Conservation (phyloP, 2,797 vertebrate genomes). For the Gallirallus australis region DNA sequence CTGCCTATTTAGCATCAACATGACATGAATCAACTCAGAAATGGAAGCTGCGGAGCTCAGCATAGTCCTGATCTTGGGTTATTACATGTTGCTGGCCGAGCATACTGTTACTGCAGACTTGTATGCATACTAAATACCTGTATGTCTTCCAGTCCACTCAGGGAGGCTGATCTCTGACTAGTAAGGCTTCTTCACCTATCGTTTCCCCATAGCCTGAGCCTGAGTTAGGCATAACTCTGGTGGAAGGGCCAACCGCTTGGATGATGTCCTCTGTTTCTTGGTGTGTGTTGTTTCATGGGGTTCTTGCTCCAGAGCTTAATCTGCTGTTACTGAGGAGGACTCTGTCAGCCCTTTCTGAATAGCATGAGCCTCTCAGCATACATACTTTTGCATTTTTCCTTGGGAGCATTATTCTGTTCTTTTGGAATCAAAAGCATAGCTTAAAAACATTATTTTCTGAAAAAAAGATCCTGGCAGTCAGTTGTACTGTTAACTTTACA, state of each 20-base stretch:
- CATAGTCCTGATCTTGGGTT: not conserved
- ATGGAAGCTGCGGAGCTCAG: not conserved
- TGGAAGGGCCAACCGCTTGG: not conserved
- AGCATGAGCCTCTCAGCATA: not conserved
- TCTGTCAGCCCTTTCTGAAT: not conserved
- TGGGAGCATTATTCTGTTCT: not conserved
- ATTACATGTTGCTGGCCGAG: not conserved
- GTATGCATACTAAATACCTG: not conserved
- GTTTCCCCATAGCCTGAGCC: fast-evolving
- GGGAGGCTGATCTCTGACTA: not conserved
- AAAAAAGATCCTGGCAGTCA: not conserved
- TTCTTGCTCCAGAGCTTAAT: not conserved
- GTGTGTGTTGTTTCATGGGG: not conserved
- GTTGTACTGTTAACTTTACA: not conserved
- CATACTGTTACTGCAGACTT: not conserved
- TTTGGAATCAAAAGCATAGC: not conserved
- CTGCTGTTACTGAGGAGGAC: not conserved
- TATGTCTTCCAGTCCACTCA: not conserved
- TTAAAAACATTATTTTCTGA: not conserved
- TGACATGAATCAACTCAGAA: not conserved
- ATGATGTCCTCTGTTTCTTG: not conserved
- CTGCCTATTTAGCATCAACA: not conserved
- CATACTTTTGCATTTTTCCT: not conserved
- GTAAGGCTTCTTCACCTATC: not conserved
- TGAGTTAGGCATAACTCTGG: not conserved